Evolutionary conservation across 2,113 vertebrate species (phyloP), one percentile per base, ranked within the genome.

Genomic region (Nematolebias whitei): DNA sequence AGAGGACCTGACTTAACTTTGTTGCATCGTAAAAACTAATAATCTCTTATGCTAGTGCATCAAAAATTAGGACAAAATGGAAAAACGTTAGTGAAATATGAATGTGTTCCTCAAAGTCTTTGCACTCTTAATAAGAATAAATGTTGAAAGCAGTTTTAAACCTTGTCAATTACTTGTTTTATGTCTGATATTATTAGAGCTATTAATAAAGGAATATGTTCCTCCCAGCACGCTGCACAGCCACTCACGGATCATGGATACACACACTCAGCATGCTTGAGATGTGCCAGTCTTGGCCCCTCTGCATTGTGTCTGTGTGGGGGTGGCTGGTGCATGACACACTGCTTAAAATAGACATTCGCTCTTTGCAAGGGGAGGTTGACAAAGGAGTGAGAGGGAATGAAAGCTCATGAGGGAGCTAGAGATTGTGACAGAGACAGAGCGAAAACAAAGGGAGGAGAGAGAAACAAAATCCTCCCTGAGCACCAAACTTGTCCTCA

Each of bases 341-440:
- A 72, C 78, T 24, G 79, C 91, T 89, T 90, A 89, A 93, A 92
- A 92, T 92, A 92, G 89, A 92, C 85, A 81, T 90, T 90, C 67
- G 67, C 82, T 90, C 75, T 87, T 85, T 83, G 80, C 85, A 82
- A 79, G 75, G 80, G 74, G 64, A 84, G 75, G 64, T 82, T 91
- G 88, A 91, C 81, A 89, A 87, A 86, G 73, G 67, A 84, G 64
- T 71, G 82, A 83, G 70, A 68, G 50, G 59, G 84, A 76, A 80
- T 70, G 71, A 85, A 82, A 82, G 59, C 61, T 12, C 70, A 72
- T 54, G 20, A 76, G 75, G 71, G 79, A 88, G 69, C 35, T 13
- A 49, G 58, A 74, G 68, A 74, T 62, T 69, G 74, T 61, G 75
- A 82, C 63, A 64, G 56, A 65, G 74, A 79, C 29, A 65, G 64